Conservation (phyloP, 2,797 vertebrate species). For the Parauchenoglanis ngamensis region DNA sequence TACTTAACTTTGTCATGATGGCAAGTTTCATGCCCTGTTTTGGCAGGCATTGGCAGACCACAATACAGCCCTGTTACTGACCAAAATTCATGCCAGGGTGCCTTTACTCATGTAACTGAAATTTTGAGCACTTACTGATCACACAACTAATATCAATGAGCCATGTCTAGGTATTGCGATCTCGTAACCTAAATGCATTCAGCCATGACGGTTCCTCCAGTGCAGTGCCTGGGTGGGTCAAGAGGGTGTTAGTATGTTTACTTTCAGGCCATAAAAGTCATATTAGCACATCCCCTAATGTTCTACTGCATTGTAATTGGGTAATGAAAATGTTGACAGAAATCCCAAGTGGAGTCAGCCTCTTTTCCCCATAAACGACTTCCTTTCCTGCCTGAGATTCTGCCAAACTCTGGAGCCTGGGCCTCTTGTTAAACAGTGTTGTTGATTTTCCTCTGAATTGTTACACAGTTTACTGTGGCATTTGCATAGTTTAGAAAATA, state of each 20-base stretch:
- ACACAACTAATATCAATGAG: not conserved
- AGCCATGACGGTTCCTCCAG: not conserved
- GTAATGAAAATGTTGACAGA: conserved; percentile 41
- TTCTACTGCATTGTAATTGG: conserved; percentile 36
- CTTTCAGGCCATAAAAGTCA: conserved; percentile 41
- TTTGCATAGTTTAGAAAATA: conserved; percentile 17
- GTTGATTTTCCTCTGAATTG: conserved; percentile 6
- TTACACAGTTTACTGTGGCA: not conserved
- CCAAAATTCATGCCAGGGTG: too few species aligned
- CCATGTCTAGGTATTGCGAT: not conserved
- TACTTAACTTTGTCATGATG: too few species aligned
- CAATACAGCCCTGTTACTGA: too few species aligned
- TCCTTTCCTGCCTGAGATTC: conserved; percentile 23
- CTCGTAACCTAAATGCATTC: not conserved
- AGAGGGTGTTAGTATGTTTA: conserved; percentile 37
- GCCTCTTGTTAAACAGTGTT: conserved; percentile 22
- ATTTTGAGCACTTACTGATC: not conserved
- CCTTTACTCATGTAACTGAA: not conserved
- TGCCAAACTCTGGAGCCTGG: conserved; percentile 27
- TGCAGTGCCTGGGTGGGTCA: conserved; percentile 7
- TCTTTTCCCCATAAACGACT: conserved; percentile 26
- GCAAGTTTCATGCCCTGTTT: too few species aligned
- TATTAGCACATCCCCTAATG: conserved; percentile 39
- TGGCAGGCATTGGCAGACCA: too few species aligned
- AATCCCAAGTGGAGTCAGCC: conserved; percentile 18